phyloP scores from a whole-genome alignment of 2,797 vertebrate genomes.

The Melanotaenia trifasciata region DNA sequence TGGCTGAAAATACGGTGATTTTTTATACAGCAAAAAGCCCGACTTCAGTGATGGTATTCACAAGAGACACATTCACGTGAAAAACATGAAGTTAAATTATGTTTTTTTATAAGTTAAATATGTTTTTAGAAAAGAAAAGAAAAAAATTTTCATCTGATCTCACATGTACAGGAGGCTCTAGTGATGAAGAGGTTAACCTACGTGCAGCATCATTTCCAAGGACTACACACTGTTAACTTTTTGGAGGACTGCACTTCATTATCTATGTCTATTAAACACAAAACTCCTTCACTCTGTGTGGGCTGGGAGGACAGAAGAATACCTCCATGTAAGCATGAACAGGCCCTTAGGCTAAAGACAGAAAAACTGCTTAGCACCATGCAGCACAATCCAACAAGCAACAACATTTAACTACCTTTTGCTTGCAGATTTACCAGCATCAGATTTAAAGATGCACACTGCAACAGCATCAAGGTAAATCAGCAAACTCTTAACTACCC shows the following conservation, averaged over 20 bases:
- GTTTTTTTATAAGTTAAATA: too few species aligned
- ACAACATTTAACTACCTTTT: too few species aligned
- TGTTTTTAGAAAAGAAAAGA: too few species aligned
- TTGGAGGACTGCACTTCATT: not conserved
- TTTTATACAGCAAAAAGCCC: too few species aligned
- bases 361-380: not conserved
- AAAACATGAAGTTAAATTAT: too few species aligned
- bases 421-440: not conserved
- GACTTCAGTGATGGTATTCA: too few species aligned
- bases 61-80: too few species aligned
- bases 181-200: not conserved
- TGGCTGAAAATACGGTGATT: too few species aligned
- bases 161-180: too few species aligned
- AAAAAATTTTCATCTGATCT: too few species aligned
- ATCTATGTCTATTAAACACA: not conserved
- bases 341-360: not conserved
- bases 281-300: not conserved
- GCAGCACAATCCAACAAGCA: not conserved
- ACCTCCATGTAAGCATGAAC: not conserved
- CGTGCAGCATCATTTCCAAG: not conserved
- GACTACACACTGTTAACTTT: not conserved
- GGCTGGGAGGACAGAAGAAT: not conserved
- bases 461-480: not conserved
- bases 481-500: not conserved
- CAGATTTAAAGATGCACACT: not conserved